Evolutionary conservation across 2,113 vertebrate species (phyloP), one percentile per base, ranked within the genome.

Genomic region (Aptenodytes forsteri): DNA sequence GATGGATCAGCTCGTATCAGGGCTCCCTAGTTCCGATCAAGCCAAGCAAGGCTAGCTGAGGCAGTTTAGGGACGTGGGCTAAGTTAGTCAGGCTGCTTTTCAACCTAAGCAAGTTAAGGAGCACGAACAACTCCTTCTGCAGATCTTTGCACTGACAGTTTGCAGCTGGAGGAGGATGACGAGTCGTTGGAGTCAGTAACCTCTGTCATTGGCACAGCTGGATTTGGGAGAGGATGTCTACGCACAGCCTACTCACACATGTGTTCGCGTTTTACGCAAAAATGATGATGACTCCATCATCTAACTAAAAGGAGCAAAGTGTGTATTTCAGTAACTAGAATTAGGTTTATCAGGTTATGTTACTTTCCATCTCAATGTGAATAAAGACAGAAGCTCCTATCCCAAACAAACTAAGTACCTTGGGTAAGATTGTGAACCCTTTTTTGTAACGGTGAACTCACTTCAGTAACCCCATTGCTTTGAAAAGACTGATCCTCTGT

Each of bases 221-320:
- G 73, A 38, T 84, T 81, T 93, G 81, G 76, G 65, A 73, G 47
- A 79, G 61, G n/a, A 42, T 78, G n/a, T 67, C 42, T 89, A 14
- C 0, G 0, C 2, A 0, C 64, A 87, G 58, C 72, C 50, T 61
- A 5, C 50, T 92, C 50, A 18, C 30, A 32, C 15, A 10, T 0
- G 2, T 36, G 29, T 83, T 92, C 86, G 34, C 30, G 22, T 88
- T 66, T 88, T 81, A 42, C 3, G 42, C 42, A 42, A 42, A 42
- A 42, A 42, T 42, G 42, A 42, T 15, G 42, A 42, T 42, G 42
- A 25, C 44, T 72, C 4, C 34, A 14, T 75, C 50, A 34, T 34
- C 59, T 67, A 47, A 64, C 25, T 76, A 34, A 76, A 75, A 82
- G 81, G 42, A 89, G 52, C 19, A 54, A 70, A 42, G 16, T 20